Evolutionary conservation across 2,797 vertebrate genomes (phyloP).

Genomic region (Craterocephalus amniculus): DNA sequence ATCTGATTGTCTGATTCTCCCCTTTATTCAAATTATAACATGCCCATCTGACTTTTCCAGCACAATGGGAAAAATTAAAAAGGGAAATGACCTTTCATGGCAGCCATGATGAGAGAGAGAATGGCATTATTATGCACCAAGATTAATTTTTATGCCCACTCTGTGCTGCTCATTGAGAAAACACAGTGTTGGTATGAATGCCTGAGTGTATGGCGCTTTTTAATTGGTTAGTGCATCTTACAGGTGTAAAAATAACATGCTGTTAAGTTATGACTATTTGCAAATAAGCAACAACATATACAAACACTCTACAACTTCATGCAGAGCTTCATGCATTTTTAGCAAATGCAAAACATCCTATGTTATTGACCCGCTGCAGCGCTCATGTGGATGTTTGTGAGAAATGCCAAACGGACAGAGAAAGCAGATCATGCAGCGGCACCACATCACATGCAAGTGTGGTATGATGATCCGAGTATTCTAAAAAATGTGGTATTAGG

Average conservation of each 20-base stretch:
- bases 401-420: background rate
- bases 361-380: background rate
- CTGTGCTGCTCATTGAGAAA: constrained; percentile 75
- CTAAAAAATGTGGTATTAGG: background rate
- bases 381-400: background rate
- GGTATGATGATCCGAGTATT: background rate
- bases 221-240: constrained; percentile 67
- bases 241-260: constrained; percentile 50
- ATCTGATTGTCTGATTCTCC: constrained; percentile 87
- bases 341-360: background rate
- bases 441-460: background rate
- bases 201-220: constrained; percentile 53
- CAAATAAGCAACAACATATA: background rate
- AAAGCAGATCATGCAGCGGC: background rate
- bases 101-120: constrained; percentile 83
- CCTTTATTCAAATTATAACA: constrained; percentile 89
- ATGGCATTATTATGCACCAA: constrained; percentile 83
- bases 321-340: background rate
- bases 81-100: constrained; percentile 86
- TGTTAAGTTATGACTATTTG: background rate
- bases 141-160: constrained; percentile 83
- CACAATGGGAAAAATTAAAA: constrained; percentile 87
- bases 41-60: constrained; percentile 86
- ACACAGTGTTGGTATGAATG: constrained; percentile 66
- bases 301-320: background rate